Percentiles rank a stretch among this genome's conserved stretches.
Conservation (phyloP, 2,113 vertebrate genomes). For the Myotis davidii region DNA sequence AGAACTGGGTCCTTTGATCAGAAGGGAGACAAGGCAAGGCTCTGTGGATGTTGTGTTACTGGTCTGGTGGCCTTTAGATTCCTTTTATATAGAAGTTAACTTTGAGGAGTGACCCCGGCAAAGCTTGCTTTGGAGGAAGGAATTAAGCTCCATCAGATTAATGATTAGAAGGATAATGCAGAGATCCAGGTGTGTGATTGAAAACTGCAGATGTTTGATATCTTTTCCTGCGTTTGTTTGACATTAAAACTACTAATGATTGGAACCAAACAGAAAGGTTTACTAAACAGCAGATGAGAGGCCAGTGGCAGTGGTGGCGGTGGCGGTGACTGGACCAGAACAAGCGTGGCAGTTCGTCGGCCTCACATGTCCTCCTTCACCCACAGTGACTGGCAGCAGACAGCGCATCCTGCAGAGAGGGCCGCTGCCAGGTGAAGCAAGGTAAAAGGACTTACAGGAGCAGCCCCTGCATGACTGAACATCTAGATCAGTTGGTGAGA, state of each 20-base stretch:
- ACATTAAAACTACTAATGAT: too few relatives aligned
- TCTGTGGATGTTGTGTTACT: background rate
- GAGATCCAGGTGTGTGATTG: background rate
- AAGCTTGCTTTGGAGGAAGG: background rate
- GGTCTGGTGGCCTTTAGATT: background rate
- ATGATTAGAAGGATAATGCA: background rate
- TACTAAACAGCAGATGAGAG: constrained; percentile 77
- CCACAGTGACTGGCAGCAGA: constrained; percentile 66
- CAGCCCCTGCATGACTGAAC: too few relatives aligned
- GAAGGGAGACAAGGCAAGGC: background rate
- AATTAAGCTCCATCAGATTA: background rate
- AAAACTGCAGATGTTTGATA: too few relatives aligned
- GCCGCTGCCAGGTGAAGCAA: constrained; percentile 67
- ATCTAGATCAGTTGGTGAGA: too few relatives aligned
- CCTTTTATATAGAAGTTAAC: background rate
- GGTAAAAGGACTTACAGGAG: background rate
- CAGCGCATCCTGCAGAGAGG: constrained; percentile 46
- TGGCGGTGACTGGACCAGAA: constrained; percentile 58
- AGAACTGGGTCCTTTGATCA: background rate
- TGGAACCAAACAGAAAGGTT: constrained; percentile 82
- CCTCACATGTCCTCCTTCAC: constrained; percentile 71
- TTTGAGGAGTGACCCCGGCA: background rate
- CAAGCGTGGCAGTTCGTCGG: constrained; percentile 46
- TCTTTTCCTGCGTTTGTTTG: too few relatives aligned
- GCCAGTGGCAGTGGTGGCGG: constrained; percentile 55